Conservation (phyloP, 2,113 vertebrate genomes). For the Pagrus major region DNA sequence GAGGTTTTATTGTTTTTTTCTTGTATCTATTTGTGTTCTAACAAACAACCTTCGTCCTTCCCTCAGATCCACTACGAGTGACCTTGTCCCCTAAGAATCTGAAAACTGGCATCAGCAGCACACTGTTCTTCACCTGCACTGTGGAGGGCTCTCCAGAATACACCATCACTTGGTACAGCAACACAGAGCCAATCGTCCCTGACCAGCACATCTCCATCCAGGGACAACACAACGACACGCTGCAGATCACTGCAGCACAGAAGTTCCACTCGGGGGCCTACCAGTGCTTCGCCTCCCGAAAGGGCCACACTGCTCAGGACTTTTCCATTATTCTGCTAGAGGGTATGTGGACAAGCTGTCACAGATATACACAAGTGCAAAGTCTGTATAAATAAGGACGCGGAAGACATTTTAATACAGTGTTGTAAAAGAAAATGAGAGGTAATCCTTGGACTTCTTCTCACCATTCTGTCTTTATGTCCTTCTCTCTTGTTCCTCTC, state of each 20-base stretch:
- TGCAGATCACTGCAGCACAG: constrained; percentile 95
- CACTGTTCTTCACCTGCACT: constrained; percentile 95
- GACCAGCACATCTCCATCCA: constrained; percentile 96
- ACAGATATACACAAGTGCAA: background rate
- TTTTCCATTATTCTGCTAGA: constrained; percentile 96
- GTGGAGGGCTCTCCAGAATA: constrained; percentile 95
- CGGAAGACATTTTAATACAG: constrained; percentile 9
- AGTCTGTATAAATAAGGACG: background rate
- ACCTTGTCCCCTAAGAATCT: constrained; percentile 98
- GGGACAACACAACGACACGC: constrained; percentile 96
- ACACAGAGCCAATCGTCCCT: constrained; percentile 91
- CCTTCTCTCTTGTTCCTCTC: constrained; percentile 26
- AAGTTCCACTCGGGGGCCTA: constrained; percentile 98
- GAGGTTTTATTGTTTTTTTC: too few species aligned
- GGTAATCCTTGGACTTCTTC: background rate
- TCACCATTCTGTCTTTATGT: constrained; percentile 1
- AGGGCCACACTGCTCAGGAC: constrained; percentile 95
- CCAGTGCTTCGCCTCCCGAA: constrained; percentile 97
- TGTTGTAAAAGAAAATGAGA: background rate
- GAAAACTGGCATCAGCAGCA: constrained; percentile 98
- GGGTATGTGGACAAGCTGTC: constrained; percentile 83
- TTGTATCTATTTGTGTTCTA: background rate
- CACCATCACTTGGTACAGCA: constrained; percentile 94
- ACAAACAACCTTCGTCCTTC: background rate
- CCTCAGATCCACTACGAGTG: constrained; percentile 93